phyloP scores from a whole-genome alignment of 1,140 invertebrate genomes.

The Aporrectodea caliginosa region DNA sequence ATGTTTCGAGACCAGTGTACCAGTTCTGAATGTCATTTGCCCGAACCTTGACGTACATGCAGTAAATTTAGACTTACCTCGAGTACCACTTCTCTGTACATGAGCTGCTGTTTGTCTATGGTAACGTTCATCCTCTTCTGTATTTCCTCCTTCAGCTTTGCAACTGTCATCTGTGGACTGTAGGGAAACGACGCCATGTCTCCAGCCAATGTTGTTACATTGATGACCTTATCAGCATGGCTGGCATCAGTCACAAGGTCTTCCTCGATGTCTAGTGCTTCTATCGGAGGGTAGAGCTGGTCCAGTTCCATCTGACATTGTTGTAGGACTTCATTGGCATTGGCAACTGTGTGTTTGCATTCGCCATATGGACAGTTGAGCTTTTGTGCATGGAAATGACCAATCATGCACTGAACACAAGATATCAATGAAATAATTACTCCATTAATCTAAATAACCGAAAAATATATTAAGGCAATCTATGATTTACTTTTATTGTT shows the following conservation, averaged over 20 bases:
- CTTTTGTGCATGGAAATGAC: background rate
- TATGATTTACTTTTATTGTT: too few relatives aligned
- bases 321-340: background rate
- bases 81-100: conserved; percentile 24
- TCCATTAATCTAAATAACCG: too few relatives aligned
- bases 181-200: background rate
- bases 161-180: conserved; percentile 21
- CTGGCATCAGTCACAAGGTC: background rate
- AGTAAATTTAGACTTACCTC: conserved; percentile 27
- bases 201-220: background rate
- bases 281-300: background rate
- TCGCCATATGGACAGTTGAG: background rate
- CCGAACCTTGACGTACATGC: background rate
- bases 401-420: background rate
- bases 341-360: background rate
- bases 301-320: background rate
- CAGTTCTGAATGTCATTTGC: too few relatives aligned
- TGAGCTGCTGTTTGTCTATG: conserved; percentile 26
- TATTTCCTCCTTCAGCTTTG: conserved; percentile 28
- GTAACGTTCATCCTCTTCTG: conserved; percentile 5
- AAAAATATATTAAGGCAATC: too few relatives aligned
- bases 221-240: background rate
- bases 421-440: too few relatives aligned
- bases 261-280: background rate
- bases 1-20: too few relatives aligned